Evolutionary conservation across 2,888 invertebrate species (phyloP).

Genomic region (Ennomos quercinarius): DNA sequence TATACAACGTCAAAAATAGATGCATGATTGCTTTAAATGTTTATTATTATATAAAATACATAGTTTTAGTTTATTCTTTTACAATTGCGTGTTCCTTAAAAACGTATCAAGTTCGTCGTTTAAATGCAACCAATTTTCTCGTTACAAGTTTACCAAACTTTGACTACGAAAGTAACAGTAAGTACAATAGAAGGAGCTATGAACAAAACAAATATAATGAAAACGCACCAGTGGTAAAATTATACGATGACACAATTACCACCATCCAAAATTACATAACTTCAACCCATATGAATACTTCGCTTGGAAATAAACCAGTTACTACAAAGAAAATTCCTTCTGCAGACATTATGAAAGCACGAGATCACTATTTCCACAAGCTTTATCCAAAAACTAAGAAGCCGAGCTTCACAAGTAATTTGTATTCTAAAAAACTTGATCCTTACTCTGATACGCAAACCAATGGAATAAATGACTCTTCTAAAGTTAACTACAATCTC

Average conservation of each 20-base stretch:
- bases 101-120: slow-evolving; percentile 69
- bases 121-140: slow-evolving; percentile 68
- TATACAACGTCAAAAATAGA: slow-evolving; percentile 13
- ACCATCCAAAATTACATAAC: neutral
- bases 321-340: slow-evolving; percentile 52
- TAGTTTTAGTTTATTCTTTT: slow-evolving; percentile 52
- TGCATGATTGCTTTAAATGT: slow-evolving; percentile 40
- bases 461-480: slow-evolving; percentile 14
- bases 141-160: slow-evolving; percentile 65
- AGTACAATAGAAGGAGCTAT: slow-evolving; percentile 29
- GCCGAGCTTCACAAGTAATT: slow-evolving; percentile 4
- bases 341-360: slow-evolving; percentile 60
- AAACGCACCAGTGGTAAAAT: slow-evolving; percentile 29
- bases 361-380: slow-evolving; percentile 67
- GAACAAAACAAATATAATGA: slow-evolving; percentile 21
- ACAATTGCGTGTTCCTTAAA: slow-evolving; percentile 56
- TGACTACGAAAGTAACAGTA: slow-evolving; percentile 39
- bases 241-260: slow-evolving; percentile 26
- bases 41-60: slow-evolving; percentile 57
- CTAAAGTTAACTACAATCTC: slow-evolving; percentile 49
- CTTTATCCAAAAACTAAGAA: slow-evolving; percentile 54
- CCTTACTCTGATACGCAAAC: slow-evolving; percentile 13
- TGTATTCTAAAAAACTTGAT: neutral
- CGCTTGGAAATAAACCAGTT: slow-evolving; percentile 47
- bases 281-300: slow-evolving; percentile 24